These are phyloP conservation scores for Rafetus swinhoei DNA, from an alignment of 2,113 vertebrate species.

Conservation along the genomic window DNA sequence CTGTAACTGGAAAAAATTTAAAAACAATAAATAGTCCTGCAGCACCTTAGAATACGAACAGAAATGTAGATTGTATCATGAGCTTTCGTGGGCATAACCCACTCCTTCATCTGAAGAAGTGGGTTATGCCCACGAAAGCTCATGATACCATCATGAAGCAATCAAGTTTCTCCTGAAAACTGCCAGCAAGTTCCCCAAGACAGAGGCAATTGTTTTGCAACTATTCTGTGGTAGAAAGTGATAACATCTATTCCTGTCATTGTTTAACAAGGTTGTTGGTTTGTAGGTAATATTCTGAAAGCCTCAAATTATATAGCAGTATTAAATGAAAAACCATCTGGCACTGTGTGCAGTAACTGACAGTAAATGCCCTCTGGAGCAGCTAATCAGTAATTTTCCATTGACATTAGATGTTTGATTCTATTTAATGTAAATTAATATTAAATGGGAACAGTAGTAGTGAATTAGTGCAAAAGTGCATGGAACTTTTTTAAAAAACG, in stretches of 20 bases:
- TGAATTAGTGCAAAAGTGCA: slow-evolving; percentile 12
- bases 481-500: not conserved
- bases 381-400: slow-evolving; percentile 34
- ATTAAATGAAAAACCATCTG: not conserved
- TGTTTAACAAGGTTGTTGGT: not conserved
- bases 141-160: too few species aligned
- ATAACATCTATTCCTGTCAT: not conserved
- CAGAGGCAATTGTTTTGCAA: not conserved
- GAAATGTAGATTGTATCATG: too few species aligned
- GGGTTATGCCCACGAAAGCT: too few species aligned
- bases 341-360: not conserved
- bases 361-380: not conserved
- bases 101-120: too few species aligned
- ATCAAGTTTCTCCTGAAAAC: not conserved
- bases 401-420: not conserved
- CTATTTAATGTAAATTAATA: not conserved
- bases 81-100: too few species aligned
- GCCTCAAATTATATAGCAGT: not conserved
- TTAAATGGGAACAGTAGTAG: not conserved
- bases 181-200: not conserved
- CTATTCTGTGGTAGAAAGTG: not conserved
- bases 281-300: slow-evolving; percentile 23
- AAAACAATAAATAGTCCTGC: too few species aligned
- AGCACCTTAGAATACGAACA: too few species aligned
- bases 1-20: too few species aligned